Evolutionary conservation across 1,140 invertebrate genomes (phyloP).

Genomic region (Akabosia matsudoensis): DNA sequence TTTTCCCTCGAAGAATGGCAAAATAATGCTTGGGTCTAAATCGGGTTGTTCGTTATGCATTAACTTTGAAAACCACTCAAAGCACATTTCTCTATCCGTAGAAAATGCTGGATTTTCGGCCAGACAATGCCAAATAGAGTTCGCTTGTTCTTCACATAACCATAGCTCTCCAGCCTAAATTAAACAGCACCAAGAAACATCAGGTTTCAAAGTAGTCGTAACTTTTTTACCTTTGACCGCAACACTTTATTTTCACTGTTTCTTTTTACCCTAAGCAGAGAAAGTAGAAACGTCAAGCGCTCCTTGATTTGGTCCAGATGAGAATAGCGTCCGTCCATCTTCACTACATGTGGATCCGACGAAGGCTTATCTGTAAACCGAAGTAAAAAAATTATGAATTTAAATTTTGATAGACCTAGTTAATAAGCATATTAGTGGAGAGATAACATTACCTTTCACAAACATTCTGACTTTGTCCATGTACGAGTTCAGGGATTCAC

Average conservation of each 20-base stretch:
- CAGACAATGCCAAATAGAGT: constrained; percentile 95
- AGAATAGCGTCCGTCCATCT: constrained; percentile 84
- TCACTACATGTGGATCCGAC: constrained; percentile 74
- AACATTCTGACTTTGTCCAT: constrained; percentile 78
- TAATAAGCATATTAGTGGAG: constrained; percentile 2
- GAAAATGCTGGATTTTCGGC: constrained; percentile 88
- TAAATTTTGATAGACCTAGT: no score
- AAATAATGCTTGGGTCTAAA: constrained; percentile 91
- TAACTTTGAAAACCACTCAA: constrained; percentile 97
- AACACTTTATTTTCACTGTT: not conserved
- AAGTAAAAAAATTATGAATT: not conserved
- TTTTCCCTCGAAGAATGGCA: constrained; percentile 94
- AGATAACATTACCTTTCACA: constrained; percentile 58
- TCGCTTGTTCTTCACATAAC: constrained; percentile 93
- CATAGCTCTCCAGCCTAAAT: constrained; percentile 87
- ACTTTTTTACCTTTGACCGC: not conserved
- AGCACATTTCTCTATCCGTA: constrained; percentile 91
- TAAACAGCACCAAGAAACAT: constrained; percentile 40
- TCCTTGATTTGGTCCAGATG: constrained; percentile 91
- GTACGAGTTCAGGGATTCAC: constrained; percentile 86
- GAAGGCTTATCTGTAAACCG: constrained; percentile 62
- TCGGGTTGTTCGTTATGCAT: constrained; percentile 93
- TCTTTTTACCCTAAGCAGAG: constrained; percentile 70
- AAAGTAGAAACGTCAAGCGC: constrained; percentile 88
- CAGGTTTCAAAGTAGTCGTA: no score